These are phyloP conservation scores for Akabosia matsudoensis DNA, from an alignment of 1,140 invertebrate genomes.

Conservation along the genomic window DNA sequence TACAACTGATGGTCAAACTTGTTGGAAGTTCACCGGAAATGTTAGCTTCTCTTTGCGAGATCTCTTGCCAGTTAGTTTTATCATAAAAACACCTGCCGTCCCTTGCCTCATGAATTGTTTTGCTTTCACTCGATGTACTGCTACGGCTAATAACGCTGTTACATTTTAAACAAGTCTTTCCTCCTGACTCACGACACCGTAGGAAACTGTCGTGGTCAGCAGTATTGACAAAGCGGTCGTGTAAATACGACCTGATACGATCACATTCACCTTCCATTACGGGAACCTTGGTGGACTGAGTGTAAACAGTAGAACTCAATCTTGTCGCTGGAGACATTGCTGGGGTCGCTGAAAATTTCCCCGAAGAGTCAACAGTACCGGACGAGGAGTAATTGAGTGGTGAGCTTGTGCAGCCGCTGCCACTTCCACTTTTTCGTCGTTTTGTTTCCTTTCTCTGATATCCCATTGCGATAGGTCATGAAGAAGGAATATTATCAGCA, in stretches of 20 bases:
- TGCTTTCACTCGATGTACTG: background rate
- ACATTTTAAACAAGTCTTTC: too few relatives aligned
- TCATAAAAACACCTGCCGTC: background rate
- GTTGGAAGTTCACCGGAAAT: background rate
- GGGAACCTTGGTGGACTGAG: too few relatives aligned
- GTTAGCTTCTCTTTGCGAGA: background rate
- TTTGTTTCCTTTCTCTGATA: constrained; percentile 8
- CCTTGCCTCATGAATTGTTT: background rate
- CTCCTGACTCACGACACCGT: background rate
- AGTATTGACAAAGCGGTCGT: background rate
- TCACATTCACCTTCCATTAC: background rate
- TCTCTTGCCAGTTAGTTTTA: background rate
- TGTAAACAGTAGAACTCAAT: too few relatives aligned
- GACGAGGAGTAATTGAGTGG: constrained; percentile 2
- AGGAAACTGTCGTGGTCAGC: background rate
- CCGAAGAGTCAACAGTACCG: background rate
- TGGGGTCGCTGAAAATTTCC: background rate
- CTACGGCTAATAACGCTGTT: background rate
- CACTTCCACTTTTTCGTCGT: background rate
- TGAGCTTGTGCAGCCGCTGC: background rate
- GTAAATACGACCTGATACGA: background rate
- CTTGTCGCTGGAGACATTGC: background rate
- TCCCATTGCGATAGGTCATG: constrained; percentile 25
- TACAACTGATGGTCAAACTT: background rate
- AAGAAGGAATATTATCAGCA: constrained; percentile 26